Evolutionary conservation across 2,888 invertebrate species (phyloP).

Genomic region (Chymomyza fuscimana): DNA sequence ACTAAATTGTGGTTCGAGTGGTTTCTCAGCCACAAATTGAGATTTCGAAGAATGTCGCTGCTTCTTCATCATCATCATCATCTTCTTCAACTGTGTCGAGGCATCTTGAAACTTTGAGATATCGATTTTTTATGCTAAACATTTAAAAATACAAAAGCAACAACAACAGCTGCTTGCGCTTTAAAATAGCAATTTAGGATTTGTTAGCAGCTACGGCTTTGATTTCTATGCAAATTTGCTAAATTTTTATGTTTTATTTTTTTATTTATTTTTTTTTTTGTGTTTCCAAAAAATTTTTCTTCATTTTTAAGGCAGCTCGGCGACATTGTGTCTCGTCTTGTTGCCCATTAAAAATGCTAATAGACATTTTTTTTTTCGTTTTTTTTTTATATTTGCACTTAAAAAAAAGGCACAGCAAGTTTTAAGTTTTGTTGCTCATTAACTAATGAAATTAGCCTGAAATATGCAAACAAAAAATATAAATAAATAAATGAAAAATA

Average conservation of each 20-base stretch:
- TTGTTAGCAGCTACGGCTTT: conserved; percentile 3
- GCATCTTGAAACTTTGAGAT: conserved; percentile 38
- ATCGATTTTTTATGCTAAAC: conserved; percentile 66
- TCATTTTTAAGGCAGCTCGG: conserved; percentile 33
- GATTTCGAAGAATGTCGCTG: conserved; percentile 3
- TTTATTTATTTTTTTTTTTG: too few species aligned
- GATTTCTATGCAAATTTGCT: conserved; percentile 53
- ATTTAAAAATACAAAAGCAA: conserved; percentile 29
- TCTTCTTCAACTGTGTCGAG: background rate
- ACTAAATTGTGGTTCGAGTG: background rate
- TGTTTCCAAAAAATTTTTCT: conserved; percentile 20
- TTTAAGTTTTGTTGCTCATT: conserved; percentile 52
- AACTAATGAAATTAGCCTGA: conserved; percentile 39
- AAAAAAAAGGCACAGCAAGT: conserved; percentile 20
- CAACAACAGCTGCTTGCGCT: conserved; percentile 21
- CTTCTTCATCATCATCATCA: background rate
- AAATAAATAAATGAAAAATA: conserved; percentile 1
- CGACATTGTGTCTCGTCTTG: conserved; percentile 69
- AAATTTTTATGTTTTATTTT: conserved; percentile 28
- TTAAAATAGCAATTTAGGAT: conserved; percentile 5
- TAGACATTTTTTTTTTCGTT: conserved; percentile 35
- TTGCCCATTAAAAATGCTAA: conserved; percentile 69
- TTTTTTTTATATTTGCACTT: conserved; percentile 13
- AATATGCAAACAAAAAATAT: background rate
- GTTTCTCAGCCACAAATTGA: background rate